These are phyloP conservation scores for Cebidichthys violaceus DNA, from an alignment of 2,113 vertebrate genomes.

Conservation along the genomic window DNA sequence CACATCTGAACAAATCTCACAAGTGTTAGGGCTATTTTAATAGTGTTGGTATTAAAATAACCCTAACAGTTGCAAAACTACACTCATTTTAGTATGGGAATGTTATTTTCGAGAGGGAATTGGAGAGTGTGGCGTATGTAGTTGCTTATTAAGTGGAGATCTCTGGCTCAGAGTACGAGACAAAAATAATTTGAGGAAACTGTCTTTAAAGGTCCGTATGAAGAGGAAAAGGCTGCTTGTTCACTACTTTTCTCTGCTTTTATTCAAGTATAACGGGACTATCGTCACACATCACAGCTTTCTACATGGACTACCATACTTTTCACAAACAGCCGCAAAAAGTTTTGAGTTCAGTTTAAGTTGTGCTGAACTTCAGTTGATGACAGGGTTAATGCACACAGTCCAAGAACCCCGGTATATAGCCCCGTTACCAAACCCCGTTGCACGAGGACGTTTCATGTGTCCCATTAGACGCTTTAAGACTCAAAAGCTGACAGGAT, in stretches of 20 bases:
- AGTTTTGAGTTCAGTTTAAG: not conserved
- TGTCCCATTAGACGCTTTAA: constrained; percentile 12
- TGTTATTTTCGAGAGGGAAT: no score
- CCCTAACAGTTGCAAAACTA: no score
- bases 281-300: not conserved
- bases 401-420: not conserved
- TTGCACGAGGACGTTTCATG: not conserved
- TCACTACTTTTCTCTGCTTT: not conserved
- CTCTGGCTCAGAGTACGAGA: not conserved
- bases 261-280: not conserved
- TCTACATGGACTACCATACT: not conserved
- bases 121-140: not conserved
- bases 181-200: not conserved
- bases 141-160: not conserved
- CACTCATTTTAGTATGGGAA: no score
- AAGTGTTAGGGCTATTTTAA: no score
- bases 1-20: no score
- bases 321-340: not conserved
- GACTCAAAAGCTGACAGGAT: not conserved
- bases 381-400: not conserved
- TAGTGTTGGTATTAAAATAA: no score
- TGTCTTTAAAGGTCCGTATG: not conserved
- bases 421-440: not conserved
- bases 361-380: not conserved
- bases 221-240: not conserved